Base-by-base conservation (phyloP, 1,140 invertebrate genomes). In the Liolophura sinensis region DNA sequence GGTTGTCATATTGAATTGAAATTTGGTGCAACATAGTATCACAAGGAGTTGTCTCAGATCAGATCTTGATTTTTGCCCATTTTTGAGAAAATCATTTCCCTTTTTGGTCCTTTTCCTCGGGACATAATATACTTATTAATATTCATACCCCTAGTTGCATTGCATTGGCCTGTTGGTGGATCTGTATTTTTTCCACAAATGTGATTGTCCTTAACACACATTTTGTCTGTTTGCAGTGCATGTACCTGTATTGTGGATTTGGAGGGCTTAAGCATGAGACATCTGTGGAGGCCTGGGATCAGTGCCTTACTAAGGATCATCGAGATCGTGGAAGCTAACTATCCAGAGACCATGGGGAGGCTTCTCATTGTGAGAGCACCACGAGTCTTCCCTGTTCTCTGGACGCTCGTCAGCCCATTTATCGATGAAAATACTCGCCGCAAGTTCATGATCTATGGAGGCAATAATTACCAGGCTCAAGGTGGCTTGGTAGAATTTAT, bases 371-470 rank as follows among this genome's bases (percentile, higher is more conserved):
- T 83, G 20, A 66, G 81, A 25, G 81, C 81, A 46, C 81, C 81
- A 7, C 87, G 95, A 69, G 94, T 97, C 55, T 98, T 98, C 81
- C 96, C 96, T 0, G 95, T 98, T 66, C 86, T 97, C n/a, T 98
- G 96, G 96, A 97, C 95, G 0, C 88, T 98, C 56, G 92, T 98
- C 61, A 93, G 93, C 78, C 94, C 94, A n/a, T 97, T 98, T 82
- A 98, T 98, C 76, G 95, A 97, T 86, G 95, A 97, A 82, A 94
- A 94, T 75, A 98, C 95, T 0, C 89, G 95, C 68, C 92, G 92
- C 64, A 98, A 98, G 84, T 97, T 98, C 82, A 88, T 96, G 81
- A 94, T 97, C 79, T 95, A 94, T 85, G 93, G 92, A 56, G 93
- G 92, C 40, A 93, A 93, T 78, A 92, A 94, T 83, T 94, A 92